Evolutionary conservation across 2,113 vertebrate genomes (phyloP), one percentile per base, ranked within the genome.

Genomic region (Limnothrissa miodon): DNA sequence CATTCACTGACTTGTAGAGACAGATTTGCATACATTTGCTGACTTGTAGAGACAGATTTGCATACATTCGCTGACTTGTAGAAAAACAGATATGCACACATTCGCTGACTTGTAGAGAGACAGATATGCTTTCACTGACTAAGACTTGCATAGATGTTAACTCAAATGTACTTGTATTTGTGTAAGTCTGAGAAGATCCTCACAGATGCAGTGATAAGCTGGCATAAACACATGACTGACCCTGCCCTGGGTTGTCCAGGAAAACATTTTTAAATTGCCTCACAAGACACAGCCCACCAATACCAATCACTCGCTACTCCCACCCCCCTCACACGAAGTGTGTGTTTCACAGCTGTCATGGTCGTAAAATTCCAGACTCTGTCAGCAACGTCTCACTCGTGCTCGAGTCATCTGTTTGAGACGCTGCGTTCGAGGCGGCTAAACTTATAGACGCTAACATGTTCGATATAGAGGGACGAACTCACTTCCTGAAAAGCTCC

Each of bases 401-500:
- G 87, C 56, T 80, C 36, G 78, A 19, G 48, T 84, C 17, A 48
- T 6, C 81, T 82, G 29, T 36, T 80, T 79, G 39, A 81, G n/a
- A 80, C 42, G 4, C 4, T 11, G 45, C 80, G 74, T 84, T 82
- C 5, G 48, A 36, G 8, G 23, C 23, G 21, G 25, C 3, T 33
- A 6, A 74, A 39, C n/a, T n/a, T n/a, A n/a, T n/a, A 82, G 25
- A 78, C 39, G 29, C 17, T 21, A 4, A 29, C 56, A 33, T 6
- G 29, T 25, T 13, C 13, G 13, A 13, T 66, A 29, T 29, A 13
- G 11, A 45, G 7, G 46, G 79, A 29, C n/a, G 48, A 17, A 84
- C 92, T 90, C 91, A 97, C 96, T 94, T 96, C 89, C 88, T 93
- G 89, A 97, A 97, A 78, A 96, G 92, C 23, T 93, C 90, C 85